phyloP scores from a whole-genome alignment of 2,797 vertebrate genomes.

The Cyclura pinguis region DNA sequence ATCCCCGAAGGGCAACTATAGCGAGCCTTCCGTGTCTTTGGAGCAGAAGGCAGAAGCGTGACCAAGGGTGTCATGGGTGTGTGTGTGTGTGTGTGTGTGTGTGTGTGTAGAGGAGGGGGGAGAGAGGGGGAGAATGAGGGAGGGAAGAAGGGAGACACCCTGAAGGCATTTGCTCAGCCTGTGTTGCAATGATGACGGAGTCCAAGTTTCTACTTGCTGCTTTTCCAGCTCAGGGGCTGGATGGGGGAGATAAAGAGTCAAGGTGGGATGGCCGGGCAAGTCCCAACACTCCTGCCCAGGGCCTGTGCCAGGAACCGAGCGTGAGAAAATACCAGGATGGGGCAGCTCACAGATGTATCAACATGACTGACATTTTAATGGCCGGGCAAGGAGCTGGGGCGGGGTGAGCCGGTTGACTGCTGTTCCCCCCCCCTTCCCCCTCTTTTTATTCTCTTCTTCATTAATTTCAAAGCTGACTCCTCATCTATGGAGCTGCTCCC shows the following conservation, averaged over 20 bases:
- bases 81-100: background rate
- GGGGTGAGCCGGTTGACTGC: background rate
- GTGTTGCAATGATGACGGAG: constrained; percentile 63
- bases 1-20: background rate
- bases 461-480: background rate
- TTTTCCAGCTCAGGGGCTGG: constrained; percentile 70
- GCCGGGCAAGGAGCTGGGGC: background rate
- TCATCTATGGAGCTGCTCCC: background rate
- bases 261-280: constrained; percentile 75
- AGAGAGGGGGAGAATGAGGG: constrained; percentile 29
- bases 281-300: constrained; percentile 68
- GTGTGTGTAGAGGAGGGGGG: constrained; percentile 31
- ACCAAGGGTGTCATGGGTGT: constrained; percentile 3
- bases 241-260: constrained; percentile 69
- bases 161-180: constrained; percentile 42
- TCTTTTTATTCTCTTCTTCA: background rate
- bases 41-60: constrained; percentile 15
- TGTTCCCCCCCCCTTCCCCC: background rate
- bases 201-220: constrained; percentile 72
- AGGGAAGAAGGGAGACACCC: constrained; percentile 1
- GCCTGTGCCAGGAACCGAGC: constrained; percentile 74
- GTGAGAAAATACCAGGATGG: constrained; percentile 81
- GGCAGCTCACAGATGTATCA: constrained; percentile 62
- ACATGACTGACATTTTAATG: constrained; percentile 73
- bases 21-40: background rate